Evolutionary conservation across 2,888 invertebrate genomes (phyloP), one percentile per base, ranked within the genome.

Genomic region (Eueremaeus valkanovi): DNA sequence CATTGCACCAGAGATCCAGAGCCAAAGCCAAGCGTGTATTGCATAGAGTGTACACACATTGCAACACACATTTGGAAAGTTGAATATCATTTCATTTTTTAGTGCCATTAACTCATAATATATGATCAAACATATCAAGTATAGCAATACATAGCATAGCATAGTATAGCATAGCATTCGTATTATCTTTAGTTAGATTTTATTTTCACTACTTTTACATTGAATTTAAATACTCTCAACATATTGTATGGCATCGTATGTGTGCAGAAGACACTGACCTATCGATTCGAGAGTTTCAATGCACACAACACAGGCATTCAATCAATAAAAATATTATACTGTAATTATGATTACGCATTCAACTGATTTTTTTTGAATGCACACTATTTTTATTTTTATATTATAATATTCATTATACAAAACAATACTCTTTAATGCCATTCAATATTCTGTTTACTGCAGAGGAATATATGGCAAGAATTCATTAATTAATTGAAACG

Each of bases 61-160:
- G 61, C 61, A 63, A 33, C 61, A 63, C 33, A 33, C 16, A 33
- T n/a, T 63, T 33, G 16, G 18, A 63, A 63, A 31, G 61, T 33
- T 31, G 61, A 63, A 31, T 63, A 63, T 68, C 68, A 68, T 68
- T 68, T n/a, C n/a, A n/a, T n/a, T 68, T 63, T 68, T 66, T 36
- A 24, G 68, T 61, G 61, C 31, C 61, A 68, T 68, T 68, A 68
- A 68, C 68, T 68, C 24, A 68, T 68, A 68, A 68, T 68, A 68
- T 68, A 68, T 68, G 68, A 68, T 68, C 68, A 68, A 68, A 68
- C 40, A 42, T 68, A 68, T 68, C 68, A 68, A 68, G 42, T 13
- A 68, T 63, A 63, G 13, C 27, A n/a, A n/a, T n/a, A n/a, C n/a
- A n/a, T n/a, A n/a, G n/a, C n/a, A n/a, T n/a, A n/a, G n/a, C n/a